These are phyloP conservation scores for Sphenopsis melanotis DNA, from an alignment of 2,797 vertebrate species.

Conservation along the genomic window DNA sequence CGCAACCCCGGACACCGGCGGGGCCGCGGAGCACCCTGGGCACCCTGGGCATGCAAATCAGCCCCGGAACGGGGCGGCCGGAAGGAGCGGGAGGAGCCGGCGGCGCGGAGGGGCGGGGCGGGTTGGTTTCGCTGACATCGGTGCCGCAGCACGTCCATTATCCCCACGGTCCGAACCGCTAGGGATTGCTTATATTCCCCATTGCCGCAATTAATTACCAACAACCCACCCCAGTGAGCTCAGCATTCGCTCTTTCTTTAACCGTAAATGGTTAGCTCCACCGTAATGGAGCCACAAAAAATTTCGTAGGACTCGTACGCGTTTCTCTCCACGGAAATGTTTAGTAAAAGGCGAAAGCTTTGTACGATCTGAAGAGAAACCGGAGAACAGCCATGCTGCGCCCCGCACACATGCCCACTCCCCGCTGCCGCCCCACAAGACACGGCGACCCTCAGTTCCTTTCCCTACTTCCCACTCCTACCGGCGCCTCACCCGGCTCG, in stretches of 20 bases:
- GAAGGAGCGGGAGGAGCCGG: not conserved
- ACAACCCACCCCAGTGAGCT: rapidly evolving
- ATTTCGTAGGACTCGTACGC: not conserved
- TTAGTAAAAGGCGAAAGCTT: constrained; percentile 50
- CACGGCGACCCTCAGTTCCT: not conserved
- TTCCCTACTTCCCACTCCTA: not conserved
- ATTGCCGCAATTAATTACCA: rapidly evolving
- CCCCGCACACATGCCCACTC: rapidly evolving
- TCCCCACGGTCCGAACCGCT: rapidly evolving
- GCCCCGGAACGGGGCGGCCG: rapidly evolving
- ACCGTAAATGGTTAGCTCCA: not conserved
- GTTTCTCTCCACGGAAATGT: constrained; percentile 81
- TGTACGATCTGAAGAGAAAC: not conserved
- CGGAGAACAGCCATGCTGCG: rapidly evolving
- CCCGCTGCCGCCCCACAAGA: rapidly evolving
- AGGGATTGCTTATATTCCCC: rapidly evolving
- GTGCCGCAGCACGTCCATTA: rapidly evolving
- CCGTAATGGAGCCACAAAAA: not conserved
- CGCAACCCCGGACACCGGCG: rapidly evolving
- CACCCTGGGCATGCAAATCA: not conserved
- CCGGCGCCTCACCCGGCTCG: not conserved
- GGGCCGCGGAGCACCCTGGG: not conserved
- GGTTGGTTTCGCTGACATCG: rapidly evolving
- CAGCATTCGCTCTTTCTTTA: not conserved
- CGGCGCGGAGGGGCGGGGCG: not conserved